Conservation (phyloP, 1,140 invertebrate genomes). For the Alviniconcha marisindica region DNA sequence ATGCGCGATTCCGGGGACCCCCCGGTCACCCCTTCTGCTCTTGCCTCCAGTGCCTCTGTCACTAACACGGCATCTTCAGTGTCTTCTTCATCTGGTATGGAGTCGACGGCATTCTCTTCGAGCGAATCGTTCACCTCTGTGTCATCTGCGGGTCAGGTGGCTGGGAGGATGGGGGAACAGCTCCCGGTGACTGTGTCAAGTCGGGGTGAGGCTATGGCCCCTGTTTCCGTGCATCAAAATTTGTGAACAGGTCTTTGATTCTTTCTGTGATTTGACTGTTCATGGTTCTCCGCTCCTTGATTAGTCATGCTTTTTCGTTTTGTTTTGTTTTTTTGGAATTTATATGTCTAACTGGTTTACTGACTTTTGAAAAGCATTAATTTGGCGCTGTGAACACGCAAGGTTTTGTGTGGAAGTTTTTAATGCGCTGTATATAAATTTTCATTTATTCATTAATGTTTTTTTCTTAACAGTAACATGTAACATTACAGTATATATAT, state of each 20-base stretch:
- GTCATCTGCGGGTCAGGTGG: constrained; percentile 37
- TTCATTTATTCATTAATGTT: too few species aligned
- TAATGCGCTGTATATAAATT: too few species aligned
- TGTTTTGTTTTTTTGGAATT: not conserved
- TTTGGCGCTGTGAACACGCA: too few species aligned
- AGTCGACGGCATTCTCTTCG: not conserved
- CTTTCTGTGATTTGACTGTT: not conserved
- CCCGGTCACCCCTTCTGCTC: not conserved
- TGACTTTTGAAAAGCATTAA: too few species aligned
- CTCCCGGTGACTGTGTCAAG: not conserved
- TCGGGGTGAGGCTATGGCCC: not conserved
- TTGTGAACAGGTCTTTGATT: not conserved
- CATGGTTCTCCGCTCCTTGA: not conserved
- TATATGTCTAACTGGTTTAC: not conserved
- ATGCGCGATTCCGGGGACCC: constrained; percentile 2
- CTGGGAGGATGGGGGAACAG: not conserved
- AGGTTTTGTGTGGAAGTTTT: too few species aligned
- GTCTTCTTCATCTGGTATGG: not conserved
- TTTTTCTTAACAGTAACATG: too few species aligned
- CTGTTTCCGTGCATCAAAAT: constrained; percentile 15
- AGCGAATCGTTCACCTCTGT: not conserved
- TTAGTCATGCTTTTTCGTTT: not conserved
- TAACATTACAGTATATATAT: too few species aligned
- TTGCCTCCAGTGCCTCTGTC: not conserved
- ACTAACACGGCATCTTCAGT: not conserved